Evolutionary conservation across 2,888 invertebrate genomes (phyloP).

Genomic region (Eupithecia subumbrata): DNA sequence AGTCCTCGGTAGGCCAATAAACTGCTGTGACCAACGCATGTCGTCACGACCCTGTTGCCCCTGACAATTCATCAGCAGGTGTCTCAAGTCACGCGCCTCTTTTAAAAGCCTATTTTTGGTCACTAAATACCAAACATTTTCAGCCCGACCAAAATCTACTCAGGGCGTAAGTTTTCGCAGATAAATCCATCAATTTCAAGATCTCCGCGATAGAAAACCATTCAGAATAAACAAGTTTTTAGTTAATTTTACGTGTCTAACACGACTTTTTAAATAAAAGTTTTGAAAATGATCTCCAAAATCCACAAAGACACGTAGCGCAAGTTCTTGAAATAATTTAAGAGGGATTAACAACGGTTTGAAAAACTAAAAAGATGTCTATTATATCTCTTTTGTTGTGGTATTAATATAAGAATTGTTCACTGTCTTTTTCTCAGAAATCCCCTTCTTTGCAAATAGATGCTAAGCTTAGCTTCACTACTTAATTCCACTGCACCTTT

Average conservation of each 20-base stretch:
- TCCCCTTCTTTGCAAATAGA: slow-evolving; percentile 62
- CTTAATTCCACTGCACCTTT: slow-evolving; percentile 50
- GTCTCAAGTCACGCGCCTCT: slow-evolving; percentile 65
- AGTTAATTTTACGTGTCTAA: background rate
- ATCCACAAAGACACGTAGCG: background rate
- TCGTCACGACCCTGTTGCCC: slow-evolving; percentile 53
- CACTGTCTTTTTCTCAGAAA: slow-evolving; percentile 41
- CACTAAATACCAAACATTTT: slow-evolving; percentile 54
- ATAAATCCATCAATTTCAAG: background rate
- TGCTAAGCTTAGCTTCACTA: slow-evolving; percentile 55
- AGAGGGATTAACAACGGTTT: background rate
- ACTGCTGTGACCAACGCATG: slow-evolving; percentile 55
- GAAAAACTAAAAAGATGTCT: slow-evolving; percentile 12
- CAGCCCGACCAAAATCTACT: slow-evolving; percentile 47
- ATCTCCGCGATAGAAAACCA: background rate
- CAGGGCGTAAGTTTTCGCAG: background rate
- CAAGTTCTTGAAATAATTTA: background rate
- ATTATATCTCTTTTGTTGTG: slow-evolving; percentile 17
- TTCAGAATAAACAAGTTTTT: background rate
- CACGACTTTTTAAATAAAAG: background rate
- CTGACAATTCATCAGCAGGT: slow-evolving; percentile 58
- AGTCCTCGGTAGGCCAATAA: background rate
- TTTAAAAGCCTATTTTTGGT: background rate
- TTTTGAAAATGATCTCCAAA: background rate
- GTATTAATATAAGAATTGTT: slow-evolving; percentile 31